phyloP scores from a whole-genome alignment of 1,140 invertebrate species.

The Euglossa dilemma region DNA sequence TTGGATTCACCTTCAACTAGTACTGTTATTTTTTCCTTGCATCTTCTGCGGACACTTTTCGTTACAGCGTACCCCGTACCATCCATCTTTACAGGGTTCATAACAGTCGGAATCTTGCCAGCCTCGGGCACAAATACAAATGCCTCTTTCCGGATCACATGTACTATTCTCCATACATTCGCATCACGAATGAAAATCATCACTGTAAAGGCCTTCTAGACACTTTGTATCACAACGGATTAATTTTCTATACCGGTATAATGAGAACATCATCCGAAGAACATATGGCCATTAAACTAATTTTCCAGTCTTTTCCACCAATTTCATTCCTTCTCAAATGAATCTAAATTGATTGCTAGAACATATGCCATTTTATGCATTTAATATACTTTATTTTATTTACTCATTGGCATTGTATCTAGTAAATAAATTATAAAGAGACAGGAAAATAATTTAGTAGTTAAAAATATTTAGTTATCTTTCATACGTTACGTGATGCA shows the following conservation, averaged over 20 bases:
- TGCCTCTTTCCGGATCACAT: conserved; percentile 91
- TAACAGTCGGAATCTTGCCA: conserved; percentile 91
- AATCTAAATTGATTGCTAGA: not conserved
- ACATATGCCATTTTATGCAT: too few relatives aligned
- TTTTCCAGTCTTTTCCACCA: not conserved
- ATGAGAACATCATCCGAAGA: conserved; percentile 6
- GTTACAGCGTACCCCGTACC: conserved; percentile 91
- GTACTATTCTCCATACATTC: conserved; percentile 93
- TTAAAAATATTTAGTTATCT: not conserved
- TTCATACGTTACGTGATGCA: not conserved
- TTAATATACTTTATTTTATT: not conserved
- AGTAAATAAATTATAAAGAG: not conserved
- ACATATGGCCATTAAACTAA: conserved; percentile 13
- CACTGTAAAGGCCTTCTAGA: conserved; percentile 89
- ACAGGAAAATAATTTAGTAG: not conserved
- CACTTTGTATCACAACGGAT: conserved; percentile 92
- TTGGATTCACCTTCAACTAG: not conserved
- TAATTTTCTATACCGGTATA: conserved; percentile 58
- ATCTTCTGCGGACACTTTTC: conserved; percentile 88
- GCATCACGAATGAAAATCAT: conserved; percentile 89
- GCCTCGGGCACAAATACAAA: conserved; percentile 92
- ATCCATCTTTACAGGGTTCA: conserved; percentile 88
- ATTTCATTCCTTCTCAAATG: not conserved
- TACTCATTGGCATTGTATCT: not conserved
- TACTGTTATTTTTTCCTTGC: conserved; percentile 82